phyloP scores from a whole-genome alignment of 2,888 invertebrate genomes.

The Frankliniella fusca region DNA sequence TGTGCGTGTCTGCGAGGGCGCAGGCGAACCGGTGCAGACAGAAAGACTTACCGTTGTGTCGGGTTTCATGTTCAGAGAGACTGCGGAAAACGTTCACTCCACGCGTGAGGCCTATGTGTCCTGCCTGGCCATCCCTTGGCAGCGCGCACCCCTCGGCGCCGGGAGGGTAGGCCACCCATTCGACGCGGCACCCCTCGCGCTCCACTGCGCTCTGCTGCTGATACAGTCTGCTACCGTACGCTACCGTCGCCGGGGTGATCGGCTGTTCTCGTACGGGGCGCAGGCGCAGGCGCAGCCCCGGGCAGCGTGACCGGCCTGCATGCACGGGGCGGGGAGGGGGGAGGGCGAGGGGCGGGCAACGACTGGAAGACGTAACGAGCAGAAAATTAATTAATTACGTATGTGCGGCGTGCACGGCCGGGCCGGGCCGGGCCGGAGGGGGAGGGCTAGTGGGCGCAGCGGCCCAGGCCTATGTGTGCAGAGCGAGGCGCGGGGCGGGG shows the following conservation, averaged over 20 bases:
- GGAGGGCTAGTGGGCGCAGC: background rate
- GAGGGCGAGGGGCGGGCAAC: background rate
- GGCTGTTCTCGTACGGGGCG: too few relatives aligned
- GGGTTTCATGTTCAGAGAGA: too few relatives aligned
- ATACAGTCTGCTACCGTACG: background rate
- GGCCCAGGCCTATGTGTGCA: background rate
- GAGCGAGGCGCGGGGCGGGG: background rate
- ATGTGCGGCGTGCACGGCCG: slow-evolving; percentile 11
- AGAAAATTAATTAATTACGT: slow-evolving; percentile 24
- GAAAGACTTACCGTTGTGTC: too few relatives aligned
- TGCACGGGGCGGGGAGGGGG: background rate
- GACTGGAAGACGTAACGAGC: slow-evolving; percentile 9
- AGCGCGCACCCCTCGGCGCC: background rate
- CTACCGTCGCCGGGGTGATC: too few relatives aligned
- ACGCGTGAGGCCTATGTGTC: too few relatives aligned
- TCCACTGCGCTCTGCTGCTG: background rate
- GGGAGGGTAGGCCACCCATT: slow-evolving; percentile 2
- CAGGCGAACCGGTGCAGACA: too few relatives aligned
- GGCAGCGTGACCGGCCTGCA: too few relatives aligned
- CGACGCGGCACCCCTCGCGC: background rate
- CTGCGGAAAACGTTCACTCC: too few relatives aligned
- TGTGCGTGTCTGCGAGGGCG: too few relatives aligned
- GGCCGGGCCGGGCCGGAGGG: too few relatives aligned
- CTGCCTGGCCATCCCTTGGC: too few relatives aligned
- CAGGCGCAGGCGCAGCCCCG: too few relatives aligned